Base-by-base conservation (phyloP, 2,797 vertebrate genomes). In the Periophthalmus magnuspinnatus region DNA sequence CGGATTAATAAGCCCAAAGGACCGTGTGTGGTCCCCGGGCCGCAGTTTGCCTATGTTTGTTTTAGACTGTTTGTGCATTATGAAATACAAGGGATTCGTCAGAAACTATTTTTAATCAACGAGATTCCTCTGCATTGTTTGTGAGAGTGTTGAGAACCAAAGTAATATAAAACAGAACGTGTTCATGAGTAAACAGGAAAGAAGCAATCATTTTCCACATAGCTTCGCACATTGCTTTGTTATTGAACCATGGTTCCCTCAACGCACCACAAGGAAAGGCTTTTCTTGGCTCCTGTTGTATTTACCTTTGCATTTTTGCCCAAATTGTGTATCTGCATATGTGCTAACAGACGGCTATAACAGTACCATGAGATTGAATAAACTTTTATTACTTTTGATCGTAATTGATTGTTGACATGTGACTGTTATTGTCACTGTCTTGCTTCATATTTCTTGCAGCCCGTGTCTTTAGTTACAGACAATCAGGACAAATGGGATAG, bases 401-500 rank as follows among this genome's bases (percentile, higher is more conserved):
- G 14, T 72, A 69, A 73, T 62, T 32, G 47, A 71, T 55, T 19
- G 33, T 72, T 50, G 68, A 19, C 60, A 55, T 56, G 67, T 50
- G 65, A 41, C 57, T 22, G 3, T 64, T 10, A 22, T 6, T 57
- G 28, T 32, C 21, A 45, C 41, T 45, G 41, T 4, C 11, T 45
- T 28, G 33, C 13, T 16, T 67, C 58, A 56, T 78, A 28, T 11
- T 54, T 7, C 60, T 52, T 33, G 63, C 56, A 70, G 21, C 11
- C 36, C n/a, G n/a, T 54, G 64, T 73, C 45, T 78, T 22, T 13
- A 58, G 22, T 17, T 47, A 19, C 59, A 41, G 64, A 9, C 28
- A 62, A 59, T 16, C 5, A 63, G 52, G 50, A 57, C 56, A 75
- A 81, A 76, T 62, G 50, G 50, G 32, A 69, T 62, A 28, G 5